Evolutionary conservation across 2,113 vertebrate genomes (phyloP), one percentile per base, ranked within the genome.

Genomic region (Neotoma lepida): DNA sequence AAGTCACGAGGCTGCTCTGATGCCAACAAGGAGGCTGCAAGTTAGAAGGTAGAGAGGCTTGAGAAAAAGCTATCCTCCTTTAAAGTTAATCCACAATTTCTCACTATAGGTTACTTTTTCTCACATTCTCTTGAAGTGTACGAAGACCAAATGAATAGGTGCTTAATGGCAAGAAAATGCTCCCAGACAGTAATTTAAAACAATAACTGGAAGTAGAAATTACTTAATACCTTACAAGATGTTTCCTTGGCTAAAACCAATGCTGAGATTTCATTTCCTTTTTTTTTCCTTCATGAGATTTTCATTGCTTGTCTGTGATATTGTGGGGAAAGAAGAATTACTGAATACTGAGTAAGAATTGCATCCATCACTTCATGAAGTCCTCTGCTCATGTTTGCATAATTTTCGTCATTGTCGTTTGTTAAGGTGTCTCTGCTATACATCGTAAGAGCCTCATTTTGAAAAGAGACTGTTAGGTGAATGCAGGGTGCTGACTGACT

Each of bases 241-340:
- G 30, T 89, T 96, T 82, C 39, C 28, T 1, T 90, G 77, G 58
- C 92, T 94, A 66, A 84, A 92, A 88, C 92, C 24, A 89, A 35
- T 77, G 28, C 30, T 90, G 41, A 94, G 39, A 94, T 94, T 90
- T 92, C 12, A 61, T 9, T 94, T 93, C 6, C 49, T 87, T 94
- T 82, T 5, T 76, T 86, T 91, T 85, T 74, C 9, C 24, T 28
- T 88, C 71, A 24, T 73, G 64, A 86, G 9, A 41, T 73, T 86
- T 96, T 91, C 51, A 20, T 54, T 1, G 0, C 24, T 94, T 92
- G n/a, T 58, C 18, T 93, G 85, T 93, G 86, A 46, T 54, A 14
- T 61, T 86, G 33, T 95, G 76, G 61, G 24, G 84, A 46, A 80
- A 58, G 44, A 76, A 73, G 2, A 3, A 35, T 12, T 49, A 35